phyloP scores from a whole-genome alignment of 1,140 invertebrate species.

The Trypoxylus dichotomus region DNA sequence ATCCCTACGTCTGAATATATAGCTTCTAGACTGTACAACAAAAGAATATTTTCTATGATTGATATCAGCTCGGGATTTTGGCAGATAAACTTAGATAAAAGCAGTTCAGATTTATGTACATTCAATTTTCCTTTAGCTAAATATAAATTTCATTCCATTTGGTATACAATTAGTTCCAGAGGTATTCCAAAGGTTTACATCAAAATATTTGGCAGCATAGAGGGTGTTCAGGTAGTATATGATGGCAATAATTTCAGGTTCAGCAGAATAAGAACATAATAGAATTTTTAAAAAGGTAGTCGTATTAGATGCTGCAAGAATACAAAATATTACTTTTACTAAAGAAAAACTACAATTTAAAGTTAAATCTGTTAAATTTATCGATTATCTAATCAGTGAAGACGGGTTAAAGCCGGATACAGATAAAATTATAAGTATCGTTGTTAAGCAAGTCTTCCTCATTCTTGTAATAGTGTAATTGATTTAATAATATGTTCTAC shows the following conservation, averaged over 20 bases:
- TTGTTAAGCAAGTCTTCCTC: neutral
- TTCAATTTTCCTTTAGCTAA: conserved; percentile 39
- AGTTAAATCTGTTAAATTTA: conserved; percentile 28
- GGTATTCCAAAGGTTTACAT: too few relatives aligned
- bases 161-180: too few relatives aligned
- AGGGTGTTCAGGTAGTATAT: too few relatives aligned
- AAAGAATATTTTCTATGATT: conserved; percentile 33
- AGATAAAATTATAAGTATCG: neutral
- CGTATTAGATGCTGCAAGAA: too few relatives aligned
- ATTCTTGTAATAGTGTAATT: too few relatives aligned
- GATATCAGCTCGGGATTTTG: too few relatives aligned
- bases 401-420: neutral
- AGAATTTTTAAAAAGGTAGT: conserved; percentile 43
- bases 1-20: neutral
- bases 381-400: neutral
- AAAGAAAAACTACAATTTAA: too few relatives aligned
- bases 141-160: conserved; percentile 36
- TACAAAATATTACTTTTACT: too few relatives aligned
- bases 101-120: conserved; percentile 1
- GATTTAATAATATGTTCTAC: too few relatives aligned
- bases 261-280: conserved; percentile 27
- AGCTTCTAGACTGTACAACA: neutral
- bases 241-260: too few relatives aligned
- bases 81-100: too few relatives aligned
- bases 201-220: too few relatives aligned